A percentile compares a stretch with the other conserved stretches of the same genome.
Conservation (phyloP, 2,888 invertebrate species). For the Torymus tubicola region DNA sequence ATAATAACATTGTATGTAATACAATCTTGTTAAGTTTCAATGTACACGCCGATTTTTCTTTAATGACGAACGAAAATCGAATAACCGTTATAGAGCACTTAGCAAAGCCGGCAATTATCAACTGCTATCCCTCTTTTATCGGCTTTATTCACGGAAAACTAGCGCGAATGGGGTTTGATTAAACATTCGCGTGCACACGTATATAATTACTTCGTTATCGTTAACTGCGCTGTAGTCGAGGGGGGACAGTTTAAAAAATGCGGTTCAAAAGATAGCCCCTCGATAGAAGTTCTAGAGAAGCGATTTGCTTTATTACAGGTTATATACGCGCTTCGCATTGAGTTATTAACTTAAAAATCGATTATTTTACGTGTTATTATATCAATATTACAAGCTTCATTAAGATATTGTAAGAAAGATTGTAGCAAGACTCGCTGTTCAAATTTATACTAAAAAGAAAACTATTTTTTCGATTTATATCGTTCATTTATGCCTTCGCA, state of each 20-base stretch:
- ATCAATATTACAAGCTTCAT: too few species aligned
- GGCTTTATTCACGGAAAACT: slow-evolving; percentile 32
- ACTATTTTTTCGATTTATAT: too few species aligned
- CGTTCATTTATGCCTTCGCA: too few species aligned
- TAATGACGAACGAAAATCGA: neutral
- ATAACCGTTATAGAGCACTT: slow-evolving; percentile 30
- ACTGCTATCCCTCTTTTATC: neutral
- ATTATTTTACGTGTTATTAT: too few species aligned
- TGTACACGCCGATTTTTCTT: neutral
- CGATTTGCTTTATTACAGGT: slow-evolving; percentile 32
- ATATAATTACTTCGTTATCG: slow-evolving; percentile 43
- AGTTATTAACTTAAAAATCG: too few species aligned
- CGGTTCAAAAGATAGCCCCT: slow-evolving; percentile 29
- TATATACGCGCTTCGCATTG: neutral
- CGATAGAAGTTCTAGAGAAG: slow-evolving; percentile 24
- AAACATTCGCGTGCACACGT: slow-evolving; percentile 12
- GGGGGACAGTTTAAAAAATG: slow-evolving; percentile 25
- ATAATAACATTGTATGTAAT: too few species aligned
- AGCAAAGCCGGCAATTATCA: slow-evolving; percentile 3
- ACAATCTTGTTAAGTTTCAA: too few species aligned
- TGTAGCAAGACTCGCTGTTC: too few species aligned
- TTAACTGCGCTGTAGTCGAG: slow-evolving; percentile 16
- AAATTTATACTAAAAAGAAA: neutral
- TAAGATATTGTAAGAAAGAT: too few species aligned
- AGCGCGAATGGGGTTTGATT: slow-evolving; percentile 27